These are phyloP conservation scores for Microctenopoma steveboyesi DNA, from an alignment of 2,797 vertebrate species.

Conservation along the genomic window DNA sequence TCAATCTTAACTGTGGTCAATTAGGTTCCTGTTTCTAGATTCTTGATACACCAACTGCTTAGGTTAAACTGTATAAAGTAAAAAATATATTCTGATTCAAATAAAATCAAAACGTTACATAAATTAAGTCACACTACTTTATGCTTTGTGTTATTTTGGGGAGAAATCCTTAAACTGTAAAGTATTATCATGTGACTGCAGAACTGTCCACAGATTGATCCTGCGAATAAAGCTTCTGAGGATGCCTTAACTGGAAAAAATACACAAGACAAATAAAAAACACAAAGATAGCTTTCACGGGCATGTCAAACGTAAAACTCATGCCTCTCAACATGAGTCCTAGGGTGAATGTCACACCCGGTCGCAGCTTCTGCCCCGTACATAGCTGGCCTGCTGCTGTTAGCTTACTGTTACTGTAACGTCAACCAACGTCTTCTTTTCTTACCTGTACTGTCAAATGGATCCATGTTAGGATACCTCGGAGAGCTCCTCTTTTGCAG, in stretches of 20 bases:
- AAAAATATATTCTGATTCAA: not conserved
- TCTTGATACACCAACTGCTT: not conserved
- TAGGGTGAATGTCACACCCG: constrained; percentile 66
- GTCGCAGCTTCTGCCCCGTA: constrained; percentile 34
- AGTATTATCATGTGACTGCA: constrained; percentile 6
- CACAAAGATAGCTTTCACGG: not conserved
- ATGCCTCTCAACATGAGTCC: constrained; percentile 50
- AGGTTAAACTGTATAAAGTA: not conserved
- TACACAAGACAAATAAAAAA: not conserved
- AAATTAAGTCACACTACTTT: too few species aligned
- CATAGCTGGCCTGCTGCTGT: constrained; percentile 69
- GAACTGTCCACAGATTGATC: constrained; percentile 6
- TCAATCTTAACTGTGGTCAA: not conserved
- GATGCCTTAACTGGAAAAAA: not conserved
- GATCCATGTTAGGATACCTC: constrained; percentile 72
- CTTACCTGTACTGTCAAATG: constrained; percentile 78
- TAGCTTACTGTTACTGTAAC: constrained; percentile 45
- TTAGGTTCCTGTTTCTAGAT: not conserved
- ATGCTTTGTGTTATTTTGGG: not conserved
- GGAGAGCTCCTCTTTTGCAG: constrained; percentile 19
- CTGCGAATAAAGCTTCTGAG: constrained; percentile 10
- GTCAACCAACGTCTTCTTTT: not conserved
- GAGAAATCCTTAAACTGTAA: not conserved
- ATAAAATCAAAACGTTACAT: not conserved
- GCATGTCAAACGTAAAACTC: not conserved